Percentiles rank a stretch among this genome's conserved stretches.
These are phyloP conservation scores for Takifugu rubripes DNA, from an alignment of 2,797 vertebrate genomes.

Conservation along the genomic window DNA sequence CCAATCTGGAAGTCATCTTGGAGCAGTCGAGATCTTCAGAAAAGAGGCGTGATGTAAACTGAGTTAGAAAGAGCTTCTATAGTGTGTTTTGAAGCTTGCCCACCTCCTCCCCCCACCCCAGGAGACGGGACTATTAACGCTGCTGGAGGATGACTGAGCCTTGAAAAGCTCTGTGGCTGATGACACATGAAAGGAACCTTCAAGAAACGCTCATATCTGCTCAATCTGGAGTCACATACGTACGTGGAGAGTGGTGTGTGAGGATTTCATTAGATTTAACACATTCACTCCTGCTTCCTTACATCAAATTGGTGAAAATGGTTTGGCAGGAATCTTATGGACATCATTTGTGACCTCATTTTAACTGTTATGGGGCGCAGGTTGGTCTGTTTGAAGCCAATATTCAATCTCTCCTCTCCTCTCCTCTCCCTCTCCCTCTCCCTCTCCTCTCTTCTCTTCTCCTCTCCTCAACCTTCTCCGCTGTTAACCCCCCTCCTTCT, in stretches of 20 bases:
- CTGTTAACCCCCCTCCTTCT: neutral
- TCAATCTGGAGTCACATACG: neutral
- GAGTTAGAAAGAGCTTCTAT: conserved; percentile 9
- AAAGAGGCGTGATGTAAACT: conserved; percentile 12
- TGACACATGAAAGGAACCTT: conserved; percentile 42
- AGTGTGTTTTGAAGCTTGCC: conserved; percentile 1
- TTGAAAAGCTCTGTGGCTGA: conserved; percentile 29
- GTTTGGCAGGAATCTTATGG: conserved; percentile 1
- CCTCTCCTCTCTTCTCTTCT: neutral
- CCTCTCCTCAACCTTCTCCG: neutral
- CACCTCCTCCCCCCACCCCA: conserved; percentile 4
- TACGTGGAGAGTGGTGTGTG: conserved; percentile 1
- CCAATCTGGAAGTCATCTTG: conserved; percentile 39
- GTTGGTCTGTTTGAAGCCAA: conserved; percentile 4
- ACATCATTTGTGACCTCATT: conserved; percentile 2
- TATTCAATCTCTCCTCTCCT: conserved; percentile 1
- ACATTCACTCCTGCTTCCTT: conserved; percentile 9
- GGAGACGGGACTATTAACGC: conserved; percentile 37
- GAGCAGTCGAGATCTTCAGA: conserved; percentile 12
- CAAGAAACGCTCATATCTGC: conserved; percentile 18
- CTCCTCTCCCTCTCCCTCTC: neutral
- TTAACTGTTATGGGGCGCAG: conserved; percentile 6
- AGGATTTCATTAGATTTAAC: conserved; percentile 14
- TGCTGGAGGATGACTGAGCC: conserved; percentile 43
- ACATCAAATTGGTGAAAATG: neutral